These are phyloP conservation scores for Timema cristinae DNA, from an alignment of 2,888 invertebrate genomes.

Conservation along the genomic window DNA sequence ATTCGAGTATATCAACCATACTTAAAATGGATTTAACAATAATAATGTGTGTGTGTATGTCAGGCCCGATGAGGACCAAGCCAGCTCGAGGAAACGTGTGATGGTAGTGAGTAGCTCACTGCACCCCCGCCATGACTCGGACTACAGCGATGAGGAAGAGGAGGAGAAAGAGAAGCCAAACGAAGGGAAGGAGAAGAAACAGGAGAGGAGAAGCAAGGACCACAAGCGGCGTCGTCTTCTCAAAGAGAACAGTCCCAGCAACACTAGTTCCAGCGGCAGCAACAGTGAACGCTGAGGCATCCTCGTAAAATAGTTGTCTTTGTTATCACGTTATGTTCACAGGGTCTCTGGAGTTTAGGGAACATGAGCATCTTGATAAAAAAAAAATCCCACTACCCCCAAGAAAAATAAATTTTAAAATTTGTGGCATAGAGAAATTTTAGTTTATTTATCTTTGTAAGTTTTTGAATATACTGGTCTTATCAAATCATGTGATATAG, in stretches of 20 bases:
- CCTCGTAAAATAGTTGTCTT: too few species aligned
- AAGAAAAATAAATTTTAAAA: too few species aligned
- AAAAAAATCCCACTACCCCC: too few species aligned
- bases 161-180: not conserved
- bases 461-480: too few species aligned
- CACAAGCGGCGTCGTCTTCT: constrained; percentile 18
- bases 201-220: not conserved
- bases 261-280: constrained; percentile 16
- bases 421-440: too few species aligned
- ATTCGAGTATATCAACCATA: too few species aligned
- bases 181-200: not conserved
- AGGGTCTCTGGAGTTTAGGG: too few species aligned
- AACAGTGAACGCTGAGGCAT: constrained; percentile 14
- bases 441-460: too few species aligned
- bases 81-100: constrained; percentile 20
- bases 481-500: too few species aligned
- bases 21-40: too few species aligned
- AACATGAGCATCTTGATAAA: too few species aligned
- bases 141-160: constrained; percentile 23
- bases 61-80: constrained; percentile 14
- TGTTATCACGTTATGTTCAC: too few species aligned
- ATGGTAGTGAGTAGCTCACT: constrained; percentile 24
- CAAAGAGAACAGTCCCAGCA: constrained; percentile 14
- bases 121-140: constrained; percentile 20
- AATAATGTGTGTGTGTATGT: not conserved